Conservation (phyloP, 2,888 invertebrate genomes). For the Cephonodes hylas region DNA sequence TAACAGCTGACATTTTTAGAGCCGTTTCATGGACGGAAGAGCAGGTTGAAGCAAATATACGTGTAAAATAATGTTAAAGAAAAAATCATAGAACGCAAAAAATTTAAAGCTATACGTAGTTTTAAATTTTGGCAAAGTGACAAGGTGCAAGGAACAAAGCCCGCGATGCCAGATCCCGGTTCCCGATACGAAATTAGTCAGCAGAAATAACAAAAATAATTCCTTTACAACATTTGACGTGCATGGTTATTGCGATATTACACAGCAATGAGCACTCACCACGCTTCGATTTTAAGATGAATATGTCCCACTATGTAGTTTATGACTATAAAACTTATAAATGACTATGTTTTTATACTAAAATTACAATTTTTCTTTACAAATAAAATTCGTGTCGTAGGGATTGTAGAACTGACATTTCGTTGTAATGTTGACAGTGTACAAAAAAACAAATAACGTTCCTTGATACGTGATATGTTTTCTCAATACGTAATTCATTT, state of each 20-base stretch:
- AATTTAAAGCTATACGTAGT: background rate
- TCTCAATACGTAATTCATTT: no score
- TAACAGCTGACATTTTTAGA: background rate
- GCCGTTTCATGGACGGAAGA: background rate
- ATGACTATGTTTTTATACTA: background rate
- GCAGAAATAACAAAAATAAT: slow-evolving; percentile 52
- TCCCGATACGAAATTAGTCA: slow-evolving; percentile 46
- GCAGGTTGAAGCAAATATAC: background rate
- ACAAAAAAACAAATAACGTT: background rate
- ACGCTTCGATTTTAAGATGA: background rate
- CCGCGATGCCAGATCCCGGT: slow-evolving; percentile 13
- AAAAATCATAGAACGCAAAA: background rate
- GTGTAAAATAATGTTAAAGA: background rate
- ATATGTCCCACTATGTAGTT: background rate
- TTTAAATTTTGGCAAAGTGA: slow-evolving; percentile 32
- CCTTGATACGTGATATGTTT: background rate
- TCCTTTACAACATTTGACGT: slow-evolving; percentile 26
- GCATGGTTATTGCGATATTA: slow-evolving; percentile 13
- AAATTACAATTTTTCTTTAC: background rate
- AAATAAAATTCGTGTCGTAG: background rate
- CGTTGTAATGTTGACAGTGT: background rate
- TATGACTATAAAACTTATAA: background rate
- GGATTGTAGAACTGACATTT: background rate
- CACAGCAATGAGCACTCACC: background rate
- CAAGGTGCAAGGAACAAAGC: slow-evolving; percentile 30